Base-by-base conservation (phyloP, 1,140 invertebrate species). In the Akabosia matsudoensis region DNA sequence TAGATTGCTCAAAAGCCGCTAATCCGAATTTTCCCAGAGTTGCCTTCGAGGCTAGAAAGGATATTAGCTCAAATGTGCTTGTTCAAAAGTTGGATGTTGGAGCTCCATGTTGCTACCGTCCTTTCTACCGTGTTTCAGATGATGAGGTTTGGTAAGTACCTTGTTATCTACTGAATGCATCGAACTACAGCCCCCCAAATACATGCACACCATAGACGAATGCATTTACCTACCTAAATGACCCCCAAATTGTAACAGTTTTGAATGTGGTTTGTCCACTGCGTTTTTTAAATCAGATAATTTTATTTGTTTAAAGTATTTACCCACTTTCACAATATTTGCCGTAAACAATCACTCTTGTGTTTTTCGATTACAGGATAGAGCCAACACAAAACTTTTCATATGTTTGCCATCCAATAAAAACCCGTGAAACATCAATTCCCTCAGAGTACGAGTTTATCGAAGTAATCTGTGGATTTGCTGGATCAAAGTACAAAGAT, bases 1-100 rank as follows among this genome's bases (percentile, higher is more conserved):
- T 72, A 72, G 70, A 72, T 72, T 72, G 70, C 33, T 4, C 30
- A 72, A 45, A 34, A 34, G 26, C 37, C 33, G 70, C 70, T 45
- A 72, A 72, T 51, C 37, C 70, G 1, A 28, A 45, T 45, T 37
- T 72, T 3, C 18, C 18, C 13, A 51, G 33, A 45, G 45, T 34
- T 13, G 37, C 37, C 13, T 72, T 72, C 45, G 22, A 51, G 34
- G 37, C 18, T 13, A 72, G 24, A 34, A 72, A 72, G 24, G 26
- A 26, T 7, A 34, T 16, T 72, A 2, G 28, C 26, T 72, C 70
- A 72, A 72, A 72, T 26, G 3, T 45, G 16, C 33, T 45, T 2
- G 70, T 72, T 33, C 37, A 51, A 18, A 34, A 34, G 26, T 45
- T 26, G 61, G 30, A 67, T 31, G 61, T 67, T 30, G 61, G 61